Evolutionary conservation across 2,113 vertebrate species (phyloP).

Genomic region (Cyprinodon variegatus): DNA sequence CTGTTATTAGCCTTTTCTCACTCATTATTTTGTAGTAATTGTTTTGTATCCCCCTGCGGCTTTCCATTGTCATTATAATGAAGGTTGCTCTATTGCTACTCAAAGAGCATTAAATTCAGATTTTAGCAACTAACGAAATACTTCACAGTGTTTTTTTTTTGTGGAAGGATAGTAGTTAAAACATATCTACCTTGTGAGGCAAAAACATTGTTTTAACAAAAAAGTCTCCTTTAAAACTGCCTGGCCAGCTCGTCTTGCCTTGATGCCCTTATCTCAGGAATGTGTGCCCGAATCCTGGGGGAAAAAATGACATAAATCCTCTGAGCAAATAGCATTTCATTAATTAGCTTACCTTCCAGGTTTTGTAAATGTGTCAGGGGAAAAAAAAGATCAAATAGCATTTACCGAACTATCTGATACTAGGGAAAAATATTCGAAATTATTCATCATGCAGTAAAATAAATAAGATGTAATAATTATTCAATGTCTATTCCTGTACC

Average conservation of each 20-base stretch:
- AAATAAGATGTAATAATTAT: neutral
- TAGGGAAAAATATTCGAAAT: neutral
- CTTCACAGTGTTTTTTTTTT: no score
- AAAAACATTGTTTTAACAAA: no score
- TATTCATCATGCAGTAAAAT: neutral
- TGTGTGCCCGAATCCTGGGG: neutral
- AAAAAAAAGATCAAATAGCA: neutral
- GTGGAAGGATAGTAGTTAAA: no score
- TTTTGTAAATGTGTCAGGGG: neutral
- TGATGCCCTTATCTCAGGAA: neutral
- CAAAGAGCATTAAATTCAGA: no score
- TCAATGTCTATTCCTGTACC: neutral
- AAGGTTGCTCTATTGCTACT: neutral
- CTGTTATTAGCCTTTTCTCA: neutral
- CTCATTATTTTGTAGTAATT: neutral
- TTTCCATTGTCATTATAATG: neutral
- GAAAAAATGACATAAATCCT: neutral
- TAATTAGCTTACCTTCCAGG: neutral
- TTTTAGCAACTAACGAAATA: no score
- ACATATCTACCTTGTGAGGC: no score
- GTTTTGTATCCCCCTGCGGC: neutral
- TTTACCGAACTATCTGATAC: neutral
- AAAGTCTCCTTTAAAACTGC: no score
- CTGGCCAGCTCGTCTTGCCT: neutral
- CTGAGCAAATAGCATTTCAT: neutral